These are phyloP conservation scores for Arrhopalites spinosus DNA, from an alignment of 2,888 invertebrate species.

Conservation along the genomic window DNA sequence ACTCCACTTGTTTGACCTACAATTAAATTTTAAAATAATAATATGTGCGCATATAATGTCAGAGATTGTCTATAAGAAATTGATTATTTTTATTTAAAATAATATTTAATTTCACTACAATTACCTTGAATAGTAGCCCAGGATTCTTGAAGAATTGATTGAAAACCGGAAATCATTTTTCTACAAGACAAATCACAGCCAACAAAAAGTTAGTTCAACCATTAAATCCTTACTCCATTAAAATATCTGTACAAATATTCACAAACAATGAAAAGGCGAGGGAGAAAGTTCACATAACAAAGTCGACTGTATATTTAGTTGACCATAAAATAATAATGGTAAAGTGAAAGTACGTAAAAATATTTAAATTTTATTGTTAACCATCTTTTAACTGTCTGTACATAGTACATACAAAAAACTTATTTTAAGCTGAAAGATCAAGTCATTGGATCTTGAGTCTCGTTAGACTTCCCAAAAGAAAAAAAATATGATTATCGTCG, in stretches of 20 bases:
- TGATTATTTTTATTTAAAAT: background rate
- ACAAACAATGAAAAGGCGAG: background rate
- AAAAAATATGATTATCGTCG: background rate
- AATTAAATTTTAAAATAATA: background rate
- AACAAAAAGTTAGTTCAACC: background rate
- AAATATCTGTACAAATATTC: background rate
- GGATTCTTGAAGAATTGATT: constrained; percentile 32
- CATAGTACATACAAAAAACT: too few species aligned
- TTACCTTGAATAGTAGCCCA: constrained; percentile 38
- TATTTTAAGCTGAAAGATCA: too few species aligned
- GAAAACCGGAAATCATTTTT: constrained; percentile 36
- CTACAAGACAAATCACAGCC: background rate
- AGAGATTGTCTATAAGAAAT: too few species aligned
- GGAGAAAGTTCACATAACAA: background rate
- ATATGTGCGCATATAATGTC: too few species aligned
- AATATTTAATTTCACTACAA: too few species aligned
- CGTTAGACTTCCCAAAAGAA: background rate
- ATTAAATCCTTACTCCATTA: background rate
- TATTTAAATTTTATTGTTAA: too few species aligned
- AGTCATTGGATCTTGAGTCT: too few species aligned
- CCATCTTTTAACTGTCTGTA: too few species aligned
- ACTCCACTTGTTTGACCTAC: background rate
- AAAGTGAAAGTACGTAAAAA: background rate
- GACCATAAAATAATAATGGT: background rate
- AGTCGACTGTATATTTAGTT: background rate